Evolutionary conservation across 2,797 vertebrate genomes (phyloP).

Genomic region (Jordanella pulchra): DNA sequence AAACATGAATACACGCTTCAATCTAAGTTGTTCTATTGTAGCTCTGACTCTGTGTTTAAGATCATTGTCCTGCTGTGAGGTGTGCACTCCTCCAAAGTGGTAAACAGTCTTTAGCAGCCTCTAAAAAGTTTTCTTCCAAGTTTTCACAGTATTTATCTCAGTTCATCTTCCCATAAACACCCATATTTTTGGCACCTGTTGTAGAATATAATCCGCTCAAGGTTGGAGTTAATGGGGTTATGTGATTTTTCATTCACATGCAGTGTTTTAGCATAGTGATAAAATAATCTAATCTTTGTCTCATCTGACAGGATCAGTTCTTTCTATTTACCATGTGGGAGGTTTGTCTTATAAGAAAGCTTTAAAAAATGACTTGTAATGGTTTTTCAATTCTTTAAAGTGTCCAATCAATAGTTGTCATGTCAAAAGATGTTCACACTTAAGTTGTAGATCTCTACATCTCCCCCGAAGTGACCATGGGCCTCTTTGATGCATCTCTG

Average conservation of each 20-base stretch:
- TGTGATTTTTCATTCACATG: too few relatives aligned
- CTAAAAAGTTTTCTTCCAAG: background rate
- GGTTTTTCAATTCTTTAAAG: background rate
- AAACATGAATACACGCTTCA: too few relatives aligned
- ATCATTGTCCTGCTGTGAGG: too few relatives aligned
- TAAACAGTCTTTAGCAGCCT: background rate
- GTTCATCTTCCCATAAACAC: background rate
- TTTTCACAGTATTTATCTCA: background rate
- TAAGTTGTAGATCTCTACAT: background rate
- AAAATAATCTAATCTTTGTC: background rate
- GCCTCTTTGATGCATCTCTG: background rate
- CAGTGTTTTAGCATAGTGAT: too few relatives aligned
- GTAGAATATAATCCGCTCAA: background rate
- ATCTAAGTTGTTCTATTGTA: too few relatives aligned
- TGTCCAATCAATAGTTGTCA: background rate
- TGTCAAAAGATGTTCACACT: background rate
- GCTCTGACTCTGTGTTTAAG: too few relatives aligned
- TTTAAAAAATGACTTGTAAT: background rate
- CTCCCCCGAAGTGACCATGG: background rate
- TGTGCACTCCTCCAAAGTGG: too few relatives aligned
- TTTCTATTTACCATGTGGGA: background rate
- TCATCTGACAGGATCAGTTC: background rate
- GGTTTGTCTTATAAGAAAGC: background rate
- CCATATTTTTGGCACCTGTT: background rate
- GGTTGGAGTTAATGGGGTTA: background rate